Evolutionary conservation across 2,797 vertebrate genomes (phyloP).

Genomic region (Octomys mimax): DNA sequence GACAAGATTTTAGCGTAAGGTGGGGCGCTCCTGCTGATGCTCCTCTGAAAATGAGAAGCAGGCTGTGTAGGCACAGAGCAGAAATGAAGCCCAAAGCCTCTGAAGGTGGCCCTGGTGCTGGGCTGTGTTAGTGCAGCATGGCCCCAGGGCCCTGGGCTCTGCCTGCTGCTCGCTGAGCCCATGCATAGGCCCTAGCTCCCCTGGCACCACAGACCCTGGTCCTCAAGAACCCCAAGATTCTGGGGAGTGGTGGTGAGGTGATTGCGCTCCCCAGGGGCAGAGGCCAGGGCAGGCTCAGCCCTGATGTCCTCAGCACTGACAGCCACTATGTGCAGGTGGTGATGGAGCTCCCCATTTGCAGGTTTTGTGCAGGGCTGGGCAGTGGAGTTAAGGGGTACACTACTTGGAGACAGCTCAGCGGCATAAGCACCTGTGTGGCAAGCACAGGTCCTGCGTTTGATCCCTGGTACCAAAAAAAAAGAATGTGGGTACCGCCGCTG

Average conservation of each 20-base stretch:
- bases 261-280: background rate
- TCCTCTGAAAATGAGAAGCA: background rate
- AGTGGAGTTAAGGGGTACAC: background rate
- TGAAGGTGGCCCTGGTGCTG: background rate
- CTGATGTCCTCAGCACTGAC: background rate
- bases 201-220: background rate
- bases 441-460: too few species aligned
- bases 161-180: background rate
- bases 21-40: background rate
- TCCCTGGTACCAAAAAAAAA: too few species aligned
- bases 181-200: background rate
- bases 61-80: background rate
- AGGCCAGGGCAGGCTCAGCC: background rate
- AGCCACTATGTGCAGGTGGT: conserved; percentile 30
- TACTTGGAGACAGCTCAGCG: too few species aligned
- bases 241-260: background rate
- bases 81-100: background rate
- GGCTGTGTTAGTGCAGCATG: background rate
- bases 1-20: background rate
- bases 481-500: conserved; percentile 39
- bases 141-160: background rate
- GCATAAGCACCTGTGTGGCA: too few species aligned
- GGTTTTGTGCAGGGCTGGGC: conserved; percentile 53
- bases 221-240: too few species aligned
- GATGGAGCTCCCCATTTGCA: conserved; percentile 47